A percentile compares a stretch with the other conserved stretches of the same genome.
Conservation (phyloP, 2,113 vertebrate species). For the Lutjanus erythropterus region DNA sequence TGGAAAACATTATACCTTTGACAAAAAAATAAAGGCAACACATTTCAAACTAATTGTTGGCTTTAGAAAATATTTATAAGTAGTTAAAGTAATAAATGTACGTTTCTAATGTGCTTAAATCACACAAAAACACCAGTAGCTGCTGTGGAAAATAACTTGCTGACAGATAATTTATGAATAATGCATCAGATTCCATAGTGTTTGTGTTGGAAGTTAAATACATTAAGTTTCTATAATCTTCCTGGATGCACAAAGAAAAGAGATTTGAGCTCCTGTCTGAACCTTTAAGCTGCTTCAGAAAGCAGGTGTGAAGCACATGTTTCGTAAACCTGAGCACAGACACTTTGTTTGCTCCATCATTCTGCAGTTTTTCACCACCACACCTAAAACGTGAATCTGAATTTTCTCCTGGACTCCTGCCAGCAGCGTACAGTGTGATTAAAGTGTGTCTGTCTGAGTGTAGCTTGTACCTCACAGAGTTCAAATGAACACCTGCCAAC, state of each 20-base stretch:
- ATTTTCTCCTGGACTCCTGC: not conserved
- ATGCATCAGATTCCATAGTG: not conserved
- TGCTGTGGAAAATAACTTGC: not conserved
- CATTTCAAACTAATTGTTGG: too few species aligned
- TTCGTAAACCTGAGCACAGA: conserved; percentile 15
- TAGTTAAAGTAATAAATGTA: too few species aligned
- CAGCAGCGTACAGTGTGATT: not conserved
- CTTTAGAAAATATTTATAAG: too few species aligned
- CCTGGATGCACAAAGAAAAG: not conserved
- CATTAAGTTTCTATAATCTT: not conserved
- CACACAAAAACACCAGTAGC: not conserved
- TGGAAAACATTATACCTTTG: too few species aligned
- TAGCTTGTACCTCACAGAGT: not conserved
- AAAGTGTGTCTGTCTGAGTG: not conserved
- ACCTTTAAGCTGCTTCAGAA: not conserved
- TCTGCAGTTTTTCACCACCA: not conserved
- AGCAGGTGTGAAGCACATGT: conserved; percentile 42
- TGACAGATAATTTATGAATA: not conserved
- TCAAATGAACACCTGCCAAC: conserved; percentile 18
- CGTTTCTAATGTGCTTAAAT: too few species aligned
- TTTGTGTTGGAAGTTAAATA: not conserved
- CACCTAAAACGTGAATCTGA: not conserved
- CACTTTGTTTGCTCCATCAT: not conserved
- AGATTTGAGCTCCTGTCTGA: not conserved
- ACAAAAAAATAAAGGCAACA: too few species aligned